These are phyloP conservation scores for Salvator merianae DNA, from an alignment of 2,113 vertebrate species.

Conservation along the genomic window DNA sequence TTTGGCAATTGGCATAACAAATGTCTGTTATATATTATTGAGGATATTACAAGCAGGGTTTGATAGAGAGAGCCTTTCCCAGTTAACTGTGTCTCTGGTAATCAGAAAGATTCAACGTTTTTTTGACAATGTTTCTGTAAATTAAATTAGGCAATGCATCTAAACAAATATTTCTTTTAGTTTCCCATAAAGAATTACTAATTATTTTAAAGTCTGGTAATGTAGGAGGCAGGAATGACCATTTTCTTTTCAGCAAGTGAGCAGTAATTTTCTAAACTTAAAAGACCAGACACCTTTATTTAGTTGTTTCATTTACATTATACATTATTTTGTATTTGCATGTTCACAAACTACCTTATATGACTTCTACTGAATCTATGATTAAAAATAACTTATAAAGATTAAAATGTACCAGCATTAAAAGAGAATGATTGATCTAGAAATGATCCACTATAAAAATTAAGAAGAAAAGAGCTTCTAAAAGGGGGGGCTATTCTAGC, in stretches of 20 bases:
- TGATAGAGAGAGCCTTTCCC: not conserved
- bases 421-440: not conserved
- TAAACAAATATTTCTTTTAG: too few species aligned
- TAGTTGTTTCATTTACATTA: not conserved
- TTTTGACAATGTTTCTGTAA: not conserved
- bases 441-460: too few species aligned
- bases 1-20: not conserved
- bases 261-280: not conserved
- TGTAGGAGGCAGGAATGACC: too few species aligned
- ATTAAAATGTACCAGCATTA: not conserved
- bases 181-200: too few species aligned
- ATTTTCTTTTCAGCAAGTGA: not conserved
- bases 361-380: not conserved
- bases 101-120: not conserved
- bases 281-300: not conserved
- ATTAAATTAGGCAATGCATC: not conserved
- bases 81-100: not conserved
- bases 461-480: too few species aligned
- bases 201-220: too few species aligned
- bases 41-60: not conserved
- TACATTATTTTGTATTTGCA: not conserved
- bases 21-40: not conserved
- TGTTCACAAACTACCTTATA: not conserved
- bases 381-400: not conserved
- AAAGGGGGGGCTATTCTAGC: too few species aligned